Evolutionary conservation across 1,140 invertebrate genomes (phyloP).

Genomic region (Drosophila lini): DNA sequence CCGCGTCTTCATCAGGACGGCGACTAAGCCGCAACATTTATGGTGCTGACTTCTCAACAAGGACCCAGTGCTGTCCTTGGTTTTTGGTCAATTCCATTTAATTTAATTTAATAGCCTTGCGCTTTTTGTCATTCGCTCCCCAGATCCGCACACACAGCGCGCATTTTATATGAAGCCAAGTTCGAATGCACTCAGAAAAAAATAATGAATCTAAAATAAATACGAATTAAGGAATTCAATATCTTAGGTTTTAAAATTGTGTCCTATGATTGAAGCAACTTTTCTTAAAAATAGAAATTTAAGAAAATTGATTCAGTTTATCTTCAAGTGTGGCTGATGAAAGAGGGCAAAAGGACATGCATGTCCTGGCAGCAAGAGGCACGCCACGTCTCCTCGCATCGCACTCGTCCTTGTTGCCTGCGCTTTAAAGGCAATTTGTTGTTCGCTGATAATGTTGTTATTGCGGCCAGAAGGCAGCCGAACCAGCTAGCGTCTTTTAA

Average conservation of each 20-base stretch:
- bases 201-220: background rate
- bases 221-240: background rate
- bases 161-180: conserved; percentile 66
- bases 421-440: conserved; percentile 65
- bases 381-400: conserved; percentile 18
- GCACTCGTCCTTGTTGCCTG: conserved; percentile 40
- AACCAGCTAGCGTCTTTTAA: conserved; percentile 72
- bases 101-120: conserved; percentile 84
- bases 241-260: background rate
- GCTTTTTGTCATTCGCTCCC: conserved; percentile 79
- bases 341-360: conserved; percentile 27
- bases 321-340: conserved; percentile 1
- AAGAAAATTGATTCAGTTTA: background rate
- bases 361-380: conserved; percentile 52
- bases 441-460: conserved; percentile 68
- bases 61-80: conserved; percentile 56
- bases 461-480: conserved; percentile 55
- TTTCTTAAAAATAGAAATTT: background rate
- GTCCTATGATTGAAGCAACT: no score
- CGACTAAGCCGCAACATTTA: conserved; percentile 55
- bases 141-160: conserved; percentile 49
- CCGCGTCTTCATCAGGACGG: conserved; percentile 17
- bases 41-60: conserved; percentile 61
- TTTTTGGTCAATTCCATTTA: conserved; percentile 81
- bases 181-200: conserved; percentile 5